Percentiles rank a stretch among this genome's conserved stretches.
These are phyloP conservation scores for Dryomyza anilis DNA, from an alignment of 2,888 invertebrate genomes.

Conservation along the genomic window DNA sequence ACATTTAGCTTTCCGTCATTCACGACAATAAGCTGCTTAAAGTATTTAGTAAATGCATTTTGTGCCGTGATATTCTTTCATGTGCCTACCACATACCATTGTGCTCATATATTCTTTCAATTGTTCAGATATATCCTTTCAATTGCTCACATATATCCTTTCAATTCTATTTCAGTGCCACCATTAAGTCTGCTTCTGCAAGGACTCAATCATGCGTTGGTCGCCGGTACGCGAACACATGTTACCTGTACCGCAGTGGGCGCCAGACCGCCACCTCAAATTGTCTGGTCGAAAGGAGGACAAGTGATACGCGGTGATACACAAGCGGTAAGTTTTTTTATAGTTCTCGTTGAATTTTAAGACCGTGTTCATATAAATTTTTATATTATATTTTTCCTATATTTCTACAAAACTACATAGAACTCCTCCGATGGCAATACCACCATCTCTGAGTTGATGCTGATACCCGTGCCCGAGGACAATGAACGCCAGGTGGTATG, in stretches of 20 bases:
- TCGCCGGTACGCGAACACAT: slow-evolving; percentile 76
- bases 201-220: slow-evolving; percentile 75
- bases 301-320: slow-evolving; percentile 68
- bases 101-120: no score
- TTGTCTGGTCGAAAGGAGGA: slow-evolving; percentile 79
- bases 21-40: no score
- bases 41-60: no score
- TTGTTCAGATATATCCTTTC: no score
- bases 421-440: slow-evolving; percentile 59
- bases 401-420: no score
- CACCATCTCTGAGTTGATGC: slow-evolving; percentile 58
- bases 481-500: slow-evolving; percentile 61
- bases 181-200: slow-evolving; percentile 71
- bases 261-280: slow-evolving; percentile 78
- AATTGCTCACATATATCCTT: no score
- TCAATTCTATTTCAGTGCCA: slow-evolving; percentile 65
- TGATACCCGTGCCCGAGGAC: slow-evolving; percentile 60
- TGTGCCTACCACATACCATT: no score
- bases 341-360: no score
- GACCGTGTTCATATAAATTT: no score
- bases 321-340: slow-evolving; percentile 70
- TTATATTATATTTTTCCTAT: no score
- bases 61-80: no score
- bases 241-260: slow-evolving; percentile 80
- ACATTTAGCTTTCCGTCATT: no score